Evolutionary conservation across 2,113 vertebrate species (phyloP).

Genomic region (Pao palembangensis): DNA sequence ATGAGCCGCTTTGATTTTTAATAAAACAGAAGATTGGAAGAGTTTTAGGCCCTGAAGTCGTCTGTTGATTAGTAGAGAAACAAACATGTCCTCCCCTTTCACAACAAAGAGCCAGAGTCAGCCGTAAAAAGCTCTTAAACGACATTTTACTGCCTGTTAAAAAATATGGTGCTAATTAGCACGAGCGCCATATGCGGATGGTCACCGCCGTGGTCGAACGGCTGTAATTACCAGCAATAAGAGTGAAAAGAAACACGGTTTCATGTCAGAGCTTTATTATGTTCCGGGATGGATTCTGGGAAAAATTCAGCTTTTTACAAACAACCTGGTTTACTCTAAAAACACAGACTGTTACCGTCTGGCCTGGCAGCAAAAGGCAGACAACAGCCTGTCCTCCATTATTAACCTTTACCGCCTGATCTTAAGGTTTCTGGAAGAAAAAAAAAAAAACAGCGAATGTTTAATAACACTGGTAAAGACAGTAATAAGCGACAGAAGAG

Average conservation of each 20-base stretch:
- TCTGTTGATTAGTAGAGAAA: slow-evolving; percentile 34
- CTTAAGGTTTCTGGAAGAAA: slow-evolving; percentile 13
- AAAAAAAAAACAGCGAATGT: slow-evolving; percentile 18
- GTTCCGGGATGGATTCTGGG: slow-evolving; percentile 48
- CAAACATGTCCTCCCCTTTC: slow-evolving; percentile 19
- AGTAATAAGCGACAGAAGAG: not conserved
- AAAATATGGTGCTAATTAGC: slow-evolving; percentile 56
- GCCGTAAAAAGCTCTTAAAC: slow-evolving; percentile 47
- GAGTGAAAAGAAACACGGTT: slow-evolving; percentile 24
- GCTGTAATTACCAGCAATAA: slow-evolving; percentile 28
- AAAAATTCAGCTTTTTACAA: slow-evolving; percentile 50
- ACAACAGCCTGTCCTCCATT: not conserved
- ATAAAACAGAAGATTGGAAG: not conserved
- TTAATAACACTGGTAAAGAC: not conserved
- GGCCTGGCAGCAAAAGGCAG: slow-evolving; percentile 21
- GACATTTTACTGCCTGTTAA: slow-evolving; percentile 55
- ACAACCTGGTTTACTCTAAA: slow-evolving; percentile 47
- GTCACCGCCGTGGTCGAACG: slow-evolving; percentile 41
- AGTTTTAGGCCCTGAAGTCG: not conserved
- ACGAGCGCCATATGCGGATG: slow-evolving; percentile 32
- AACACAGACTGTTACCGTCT: not conserved
- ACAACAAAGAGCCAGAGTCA: slow-evolving; percentile 44
- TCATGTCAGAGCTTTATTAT: slow-evolving; percentile 41
- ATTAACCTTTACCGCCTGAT: not conserved
- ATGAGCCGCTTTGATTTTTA: not conserved